phyloP scores from a whole-genome alignment of 2,113 vertebrate species.

The Syngnathus floridae region DNA sequence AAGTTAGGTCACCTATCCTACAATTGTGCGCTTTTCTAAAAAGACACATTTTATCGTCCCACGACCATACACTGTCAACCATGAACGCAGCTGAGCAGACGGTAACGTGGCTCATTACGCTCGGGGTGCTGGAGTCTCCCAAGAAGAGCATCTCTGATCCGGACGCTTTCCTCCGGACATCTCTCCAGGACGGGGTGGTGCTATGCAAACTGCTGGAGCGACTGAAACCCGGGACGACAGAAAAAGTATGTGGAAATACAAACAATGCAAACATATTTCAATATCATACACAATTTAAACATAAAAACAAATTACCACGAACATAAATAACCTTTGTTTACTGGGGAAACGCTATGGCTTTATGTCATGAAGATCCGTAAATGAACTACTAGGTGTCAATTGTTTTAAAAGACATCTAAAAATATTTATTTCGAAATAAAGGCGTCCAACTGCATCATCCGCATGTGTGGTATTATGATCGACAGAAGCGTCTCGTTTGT shows the following conservation, averaged over 20 bases:
- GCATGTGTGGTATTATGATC: neutral
- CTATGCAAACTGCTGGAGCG: constrained; percentile 86
- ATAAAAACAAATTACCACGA: neutral
- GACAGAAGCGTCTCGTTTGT: neutral
- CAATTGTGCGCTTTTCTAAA: neutral
- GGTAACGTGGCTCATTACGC: constrained; percentile 92
- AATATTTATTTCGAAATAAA: constrained; percentile 31
- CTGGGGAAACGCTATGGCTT: neutral
- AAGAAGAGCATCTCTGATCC: constrained; percentile 90
- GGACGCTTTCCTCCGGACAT: constrained; percentile 82
- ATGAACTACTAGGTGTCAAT: neutral
- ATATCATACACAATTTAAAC: neutral
- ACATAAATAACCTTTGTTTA: neutral
- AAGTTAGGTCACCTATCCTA: neutral
- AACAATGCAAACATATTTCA: neutral
- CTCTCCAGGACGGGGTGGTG: constrained; percentile 85
- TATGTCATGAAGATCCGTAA: neutral
- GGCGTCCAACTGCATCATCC: neutral
- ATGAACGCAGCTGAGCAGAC: constrained; percentile 92
- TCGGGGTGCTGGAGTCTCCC: constrained; percentile 90
- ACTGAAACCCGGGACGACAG: constrained; percentile 80
- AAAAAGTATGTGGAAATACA: constrained; percentile 72
- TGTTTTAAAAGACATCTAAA: neutral
- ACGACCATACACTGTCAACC: constrained; percentile 18
- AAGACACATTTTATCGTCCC: neutral